phyloP scores from a whole-genome alignment of 2,113 vertebrate genomes.

The Xiphophorus couchianus region DNA sequence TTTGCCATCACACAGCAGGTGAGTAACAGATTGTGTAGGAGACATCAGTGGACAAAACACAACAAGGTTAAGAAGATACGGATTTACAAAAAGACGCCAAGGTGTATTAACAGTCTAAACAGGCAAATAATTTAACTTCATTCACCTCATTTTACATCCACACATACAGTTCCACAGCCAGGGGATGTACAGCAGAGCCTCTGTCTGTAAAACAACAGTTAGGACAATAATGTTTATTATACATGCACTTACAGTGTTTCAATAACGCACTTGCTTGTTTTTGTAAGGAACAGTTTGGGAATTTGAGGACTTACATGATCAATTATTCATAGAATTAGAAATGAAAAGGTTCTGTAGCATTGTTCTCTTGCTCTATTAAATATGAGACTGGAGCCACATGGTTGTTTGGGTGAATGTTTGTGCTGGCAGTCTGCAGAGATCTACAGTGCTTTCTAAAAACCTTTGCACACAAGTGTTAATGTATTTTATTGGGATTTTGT shows the following conservation, averaged over 20 bases:
- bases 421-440: not conserved
- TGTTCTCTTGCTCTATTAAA: not conserved
- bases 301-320: not conserved
- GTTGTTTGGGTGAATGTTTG: not conserved
- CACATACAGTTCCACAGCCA: too few relatives aligned
- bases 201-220: not conserved
- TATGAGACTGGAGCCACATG: not conserved
- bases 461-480: not conserved
- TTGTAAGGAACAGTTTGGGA: not conserved
- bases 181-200: too few relatives aligned
- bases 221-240: not conserved
- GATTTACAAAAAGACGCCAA: not conserved
- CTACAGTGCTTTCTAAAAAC: not conserved
- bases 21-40: constrained; percentile 12
- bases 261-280: not conserved
- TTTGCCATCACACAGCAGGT: constrained; percentile 98
- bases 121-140: not conserved
- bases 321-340: not conserved
- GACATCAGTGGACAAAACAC: not conserved
- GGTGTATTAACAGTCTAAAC: not conserved
- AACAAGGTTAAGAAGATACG: not conserved
- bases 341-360: not conserved
- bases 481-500: not conserved
- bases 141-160: too few relatives aligned
- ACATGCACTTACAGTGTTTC: not conserved